Conservation (phyloP, 2,797 vertebrate genomes). For the Rhinella marina region DNA sequence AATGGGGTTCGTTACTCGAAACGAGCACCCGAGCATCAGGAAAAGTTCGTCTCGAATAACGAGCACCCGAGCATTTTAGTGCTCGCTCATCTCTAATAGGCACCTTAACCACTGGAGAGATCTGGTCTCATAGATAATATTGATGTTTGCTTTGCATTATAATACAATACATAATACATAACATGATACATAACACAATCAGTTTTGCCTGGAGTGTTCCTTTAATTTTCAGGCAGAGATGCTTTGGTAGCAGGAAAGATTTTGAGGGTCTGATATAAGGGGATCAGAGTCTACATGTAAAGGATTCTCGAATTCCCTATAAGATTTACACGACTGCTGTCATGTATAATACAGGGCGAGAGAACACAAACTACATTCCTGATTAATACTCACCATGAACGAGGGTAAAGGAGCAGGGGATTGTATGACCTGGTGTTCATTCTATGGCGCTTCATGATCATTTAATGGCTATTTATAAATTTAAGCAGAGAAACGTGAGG, state of each 20-base stretch:
- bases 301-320: background rate
- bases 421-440: background rate
- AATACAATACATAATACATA: too few species aligned
- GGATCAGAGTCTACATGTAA: background rate
- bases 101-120: too few species aligned
- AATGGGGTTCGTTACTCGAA: too few species aligned
- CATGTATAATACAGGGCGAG: background rate
- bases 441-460: background rate
- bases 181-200: too few species aligned
- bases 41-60: too few species aligned
- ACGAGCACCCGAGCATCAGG: too few species aligned
- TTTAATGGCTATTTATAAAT: slow-evolving; percentile 38
- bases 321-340: background rate
- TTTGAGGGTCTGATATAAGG: background rate
- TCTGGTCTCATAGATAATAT: too few species aligned
- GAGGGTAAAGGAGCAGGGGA: background rate
- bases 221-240: background rate
- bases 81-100: too few species aligned
- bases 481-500: slow-evolving; percentile 23
- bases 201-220: too few species aligned
- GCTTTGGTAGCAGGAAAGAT: background rate
- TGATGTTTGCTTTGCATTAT: too few species aligned
- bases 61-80: too few species aligned
- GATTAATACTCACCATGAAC: background rate
- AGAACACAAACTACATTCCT: background rate